Base-by-base conservation (phyloP, 1,140 invertebrate species). In the Ooceraea biroi region DNA sequence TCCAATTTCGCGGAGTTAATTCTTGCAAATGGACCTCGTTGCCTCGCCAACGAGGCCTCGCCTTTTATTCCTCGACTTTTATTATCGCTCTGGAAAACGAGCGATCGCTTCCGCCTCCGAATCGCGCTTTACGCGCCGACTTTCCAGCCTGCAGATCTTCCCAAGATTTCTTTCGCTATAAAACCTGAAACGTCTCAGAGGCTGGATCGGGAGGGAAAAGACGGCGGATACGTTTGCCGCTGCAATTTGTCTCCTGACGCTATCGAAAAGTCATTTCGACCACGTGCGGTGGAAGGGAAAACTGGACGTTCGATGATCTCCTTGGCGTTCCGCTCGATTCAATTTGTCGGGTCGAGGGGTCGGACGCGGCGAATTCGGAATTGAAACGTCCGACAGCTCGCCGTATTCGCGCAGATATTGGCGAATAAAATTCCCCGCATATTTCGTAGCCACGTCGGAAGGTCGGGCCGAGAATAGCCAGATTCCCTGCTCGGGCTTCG, bases 381-480 rank as follows among this genome's bases (percentile, higher is more conserved):
- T 90, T 91, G 88, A 91, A 91, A 92, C 90, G 89, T 93, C 89
- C 90, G 82, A 86, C 85, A 87, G 69, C 36, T 69, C 36, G 22
- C 5, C 60, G 30, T 22, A 44, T 14, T 55, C 76, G 65, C 65
- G 2, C 65, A 22, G 50, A 91, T 92, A 91, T 91, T 90, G 90
- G 89, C 77, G 91, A 91, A 90, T 91, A 92, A 93, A 93, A 93
- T 93, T 87, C 90, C 87, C 48, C 84, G 86, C 91, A 94, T 93
- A 94, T 91, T 93, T 92, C 80, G 2, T 83, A 60, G 83, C 41
- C 48, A 44, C 46, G 36, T 4, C 14, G n/a, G 22, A 41, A 22
- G 73, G 63, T 78, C 76, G 61, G 30, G 61, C 41, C 66, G 69
- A 84, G 91, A 86, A 90, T 87, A 84, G 61, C 76, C 7, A 36